phyloP scores from a whole-genome alignment of 2,113 vertebrate genomes.

The Brachyhypopomus gauderio region DNA sequence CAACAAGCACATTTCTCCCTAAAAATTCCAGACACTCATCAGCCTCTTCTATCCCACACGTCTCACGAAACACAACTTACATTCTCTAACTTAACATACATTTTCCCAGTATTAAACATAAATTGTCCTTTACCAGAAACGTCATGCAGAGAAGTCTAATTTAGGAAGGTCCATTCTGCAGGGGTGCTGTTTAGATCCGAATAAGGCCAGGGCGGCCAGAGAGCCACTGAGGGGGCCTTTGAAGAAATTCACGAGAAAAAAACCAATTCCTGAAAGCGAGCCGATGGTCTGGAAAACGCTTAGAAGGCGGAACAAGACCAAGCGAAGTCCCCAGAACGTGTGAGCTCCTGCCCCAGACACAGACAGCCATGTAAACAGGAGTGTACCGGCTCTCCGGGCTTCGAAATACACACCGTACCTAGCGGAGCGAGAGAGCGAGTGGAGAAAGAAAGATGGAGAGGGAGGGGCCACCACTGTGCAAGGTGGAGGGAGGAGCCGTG shows the following conservation, averaged over 20 bases:
- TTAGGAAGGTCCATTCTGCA: slow-evolving; percentile 78
- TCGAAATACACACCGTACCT: slow-evolving; percentile 77
- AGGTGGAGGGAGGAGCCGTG: slow-evolving; percentile 59
- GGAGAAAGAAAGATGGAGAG: slow-evolving; percentile 50
- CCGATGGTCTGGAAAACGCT: slow-evolving; percentile 45
- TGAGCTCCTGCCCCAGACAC: slow-evolving; percentile 71
- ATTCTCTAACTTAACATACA: slow-evolving; percentile 3
- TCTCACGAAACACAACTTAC: background rate
- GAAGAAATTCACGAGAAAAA: slow-evolving; percentile 49
- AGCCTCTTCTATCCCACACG: background rate
- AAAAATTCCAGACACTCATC: slow-evolving; percentile 12
- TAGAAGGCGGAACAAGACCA: slow-evolving; percentile 59
- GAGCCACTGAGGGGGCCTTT: slow-evolving; percentile 62
- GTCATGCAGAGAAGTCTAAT: slow-evolving; percentile 81
- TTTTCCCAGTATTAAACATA: slow-evolving; percentile 24
- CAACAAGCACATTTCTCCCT: slow-evolving; percentile 16
- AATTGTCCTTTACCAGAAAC: slow-evolving; percentile 74
- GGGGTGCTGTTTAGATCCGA: slow-evolving; percentile 69
- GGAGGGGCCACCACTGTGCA: slow-evolving; percentile 56
- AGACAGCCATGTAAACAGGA: slow-evolving; percentile 78
- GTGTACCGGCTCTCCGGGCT: slow-evolving; percentile 68
- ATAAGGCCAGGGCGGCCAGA: slow-evolving; percentile 71
- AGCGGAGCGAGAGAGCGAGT: slow-evolving; percentile 64
- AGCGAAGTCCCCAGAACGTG: slow-evolving; percentile 68
- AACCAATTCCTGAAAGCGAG: slow-evolving; percentile 52